Evolutionary conservation across 2,888 invertebrate species (phyloP), one percentile per base, ranked within the genome.

Genomic region (Rhyacophila evoluta): DNA sequence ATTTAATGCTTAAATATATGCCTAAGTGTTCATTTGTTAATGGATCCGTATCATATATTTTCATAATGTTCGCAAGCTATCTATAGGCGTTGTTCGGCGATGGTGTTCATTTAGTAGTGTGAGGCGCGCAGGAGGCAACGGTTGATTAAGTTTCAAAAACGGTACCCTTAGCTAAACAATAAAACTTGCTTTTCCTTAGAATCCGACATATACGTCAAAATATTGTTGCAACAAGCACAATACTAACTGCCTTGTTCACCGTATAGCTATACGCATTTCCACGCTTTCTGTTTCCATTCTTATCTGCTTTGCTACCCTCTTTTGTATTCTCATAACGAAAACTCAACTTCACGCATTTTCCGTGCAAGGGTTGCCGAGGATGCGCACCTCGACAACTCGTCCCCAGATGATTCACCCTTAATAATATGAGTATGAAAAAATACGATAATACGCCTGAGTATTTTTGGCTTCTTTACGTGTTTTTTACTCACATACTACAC

Each of bases 301-400:
- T 55, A 55, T 55, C 55, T 55, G 19, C 12, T 19, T 19, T 55
- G 8, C 25, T 55, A 19, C 10, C 55, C 55, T 55, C 25, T 55
- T 55, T 55, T 55, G 55, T 55, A 55, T 55, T 55, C 55, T 55
- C 55, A 55, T 55, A 55, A 25, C 55, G 55, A 55, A 55, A 55
- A 55, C 55, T 55, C 55, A 55, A 55, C 55, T 55, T 55, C 25
- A 55, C 55, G 55, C 55, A 55, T 55, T 55, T 55, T 55, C 55
- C 55, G 55, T 55, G 25, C 55, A 55, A 55, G 19, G 25, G 55
- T 55, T 55, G 19, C 55, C 19, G 2, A 25, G 55, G 10, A 55
- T 25, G 1, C 19, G 55, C 55, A 55, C 55, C 10, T 10, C 55
- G 55, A 55, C 55, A 25, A 55, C 15, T 55, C 55, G 19, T 25